Conservation (phyloP, 2,888 invertebrate species). For the Salpingus planirostris region DNA sequence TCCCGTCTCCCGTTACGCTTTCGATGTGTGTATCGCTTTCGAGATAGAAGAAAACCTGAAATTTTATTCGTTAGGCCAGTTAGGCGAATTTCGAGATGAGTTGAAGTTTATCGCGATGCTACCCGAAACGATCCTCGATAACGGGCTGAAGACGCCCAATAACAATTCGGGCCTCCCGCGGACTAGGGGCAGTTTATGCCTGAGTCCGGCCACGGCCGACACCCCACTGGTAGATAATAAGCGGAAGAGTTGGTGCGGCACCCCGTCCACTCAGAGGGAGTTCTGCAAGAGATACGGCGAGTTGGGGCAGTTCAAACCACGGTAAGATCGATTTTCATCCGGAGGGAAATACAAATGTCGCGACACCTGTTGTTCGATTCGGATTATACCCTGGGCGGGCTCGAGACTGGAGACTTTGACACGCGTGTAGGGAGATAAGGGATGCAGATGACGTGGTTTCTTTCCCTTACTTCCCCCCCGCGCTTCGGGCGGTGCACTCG, state of each 20-base stretch:
- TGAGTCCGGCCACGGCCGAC: constrained; percentile 32
- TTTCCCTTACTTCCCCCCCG: constrained; percentile 9
- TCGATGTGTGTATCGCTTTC: constrained; percentile 10
- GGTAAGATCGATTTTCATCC: constrained; percentile 33
- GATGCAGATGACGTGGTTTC: constrained; percentile 17
- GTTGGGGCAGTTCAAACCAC: constrained; percentile 37
- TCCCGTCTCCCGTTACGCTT: constrained; percentile 3
- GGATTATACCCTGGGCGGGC: too few species aligned
- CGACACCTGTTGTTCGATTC: constrained; percentile 18
- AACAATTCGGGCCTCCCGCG: constrained; percentile 36
- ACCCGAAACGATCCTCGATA: constrained; percentile 34
- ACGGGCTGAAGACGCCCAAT: constrained; percentile 38
- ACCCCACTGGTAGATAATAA: constrained; percentile 32
- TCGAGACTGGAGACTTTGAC: too few species aligned
- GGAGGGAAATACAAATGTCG: neutral
- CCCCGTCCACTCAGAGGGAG: constrained; percentile 28
- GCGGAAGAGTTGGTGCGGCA: constrained; percentile 39
- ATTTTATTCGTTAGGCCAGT: neutral
- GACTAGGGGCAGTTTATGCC: constrained; percentile 37
- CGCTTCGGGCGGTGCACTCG: too few species aligned
- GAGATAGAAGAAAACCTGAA: neutral
- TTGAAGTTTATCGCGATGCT: constrained; percentile 22
- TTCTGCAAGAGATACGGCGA: constrained; percentile 35
- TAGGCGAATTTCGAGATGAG: constrained; percentile 6
- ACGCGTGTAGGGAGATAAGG: constrained; percentile 12